Base-by-base conservation (phyloP, 2,797 vertebrate genomes). In the Betta splendens region DNA sequence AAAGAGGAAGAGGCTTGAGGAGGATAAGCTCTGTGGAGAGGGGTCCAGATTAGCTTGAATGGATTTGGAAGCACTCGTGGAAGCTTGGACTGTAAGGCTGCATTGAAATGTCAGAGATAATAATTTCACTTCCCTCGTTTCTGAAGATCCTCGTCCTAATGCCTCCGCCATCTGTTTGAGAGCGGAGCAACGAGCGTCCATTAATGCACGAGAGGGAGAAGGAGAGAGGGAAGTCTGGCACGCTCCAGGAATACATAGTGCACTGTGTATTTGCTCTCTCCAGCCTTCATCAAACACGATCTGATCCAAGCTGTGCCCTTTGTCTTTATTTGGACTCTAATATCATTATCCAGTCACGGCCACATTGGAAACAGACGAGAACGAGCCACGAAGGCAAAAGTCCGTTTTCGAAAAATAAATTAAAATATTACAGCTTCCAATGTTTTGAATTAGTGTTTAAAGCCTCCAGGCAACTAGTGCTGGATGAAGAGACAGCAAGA, bases 401-500 rank as follows among this genome's bases (percentile, higher is more conserved):
- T 50, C 75, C 68, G 52, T 75, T 84, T 75, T 75, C 51, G 69
- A 73, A 31, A 71, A n/a, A 69, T 71, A 69, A 79, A 81, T 80
- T 85, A 72, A 82, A 87, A 85, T 67, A 72, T 68, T 52, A 64
- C 43, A 62, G 73, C 70, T 81, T 81, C 80, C 86, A 87, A 66
- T 81, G 75, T 84, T 90, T 87, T 85, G 84, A 88, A 84, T 90
- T 85, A 86, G 82, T 72, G 75, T 62, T 80, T 67, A 77, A 81
- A 81, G 75, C 81, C 78, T 84, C 56, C 57, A 78, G 84, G 81
- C 76, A 79, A 75, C 77, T 68, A 13, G 56, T 60, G 64, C 42
- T 57, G 46, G 64, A 72, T 35, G 32, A 47, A 74, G 45, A 57
- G 52, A 53, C 62, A 70, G 58, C 64, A 69, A 75, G 70, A 72